These are phyloP conservation scores for Druceiella hillmani DNA, from an alignment of 2,888 invertebrate genomes.

Conservation along the genomic window DNA sequence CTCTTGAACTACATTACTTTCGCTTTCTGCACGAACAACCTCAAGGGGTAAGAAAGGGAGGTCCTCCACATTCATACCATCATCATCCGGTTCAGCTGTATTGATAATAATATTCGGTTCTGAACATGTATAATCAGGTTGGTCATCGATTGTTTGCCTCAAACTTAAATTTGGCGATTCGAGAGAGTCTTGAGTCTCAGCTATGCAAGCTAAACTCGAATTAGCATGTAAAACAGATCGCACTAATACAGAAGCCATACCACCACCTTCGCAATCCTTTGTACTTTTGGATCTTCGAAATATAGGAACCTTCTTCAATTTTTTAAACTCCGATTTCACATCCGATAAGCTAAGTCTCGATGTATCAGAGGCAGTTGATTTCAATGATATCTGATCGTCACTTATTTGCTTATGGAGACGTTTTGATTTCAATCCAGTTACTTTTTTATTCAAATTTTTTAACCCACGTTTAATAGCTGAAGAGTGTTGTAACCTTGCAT, in stretches of 20 bases:
- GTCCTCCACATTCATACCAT: too few relatives aligned
- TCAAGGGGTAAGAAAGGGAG: too few relatives aligned
- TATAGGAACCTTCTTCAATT: slow-evolving; percentile 40
- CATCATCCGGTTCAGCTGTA: too few relatives aligned
- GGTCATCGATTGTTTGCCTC: slow-evolving; percentile 35
- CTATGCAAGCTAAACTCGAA: slow-evolving; percentile 53
- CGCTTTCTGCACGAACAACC: too few relatives aligned
- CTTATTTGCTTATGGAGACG: too few relatives aligned
- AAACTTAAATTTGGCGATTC: slow-evolving; percentile 39
- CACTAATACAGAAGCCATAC: slow-evolving; percentile 62
- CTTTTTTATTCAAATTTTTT: too few relatives aligned
- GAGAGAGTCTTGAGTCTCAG: slow-evolving; percentile 50
- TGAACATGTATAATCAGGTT: slow-evolving; percentile 3
- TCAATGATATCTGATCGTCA: slow-evolving; percentile 50
- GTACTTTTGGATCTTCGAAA: slow-evolving; percentile 35
- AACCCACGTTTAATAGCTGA: too few relatives aligned
- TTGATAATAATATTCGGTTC: too few relatives aligned
- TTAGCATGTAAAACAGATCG: slow-evolving; percentile 58
- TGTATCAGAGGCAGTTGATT: slow-evolving; percentile 47
- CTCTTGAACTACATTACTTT: too few relatives aligned
- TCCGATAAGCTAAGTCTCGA: slow-evolving; percentile 43
- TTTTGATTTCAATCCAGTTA: too few relatives aligned
- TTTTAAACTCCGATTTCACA: slow-evolving; percentile 41
- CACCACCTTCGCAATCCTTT: slow-evolving; percentile 45
- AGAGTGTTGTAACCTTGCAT: too few relatives aligned